These are phyloP conservation scores for Antheraea pernyi DNA, from an alignment of 1,140 invertebrate genomes.

Conservation along the genomic window DNA sequence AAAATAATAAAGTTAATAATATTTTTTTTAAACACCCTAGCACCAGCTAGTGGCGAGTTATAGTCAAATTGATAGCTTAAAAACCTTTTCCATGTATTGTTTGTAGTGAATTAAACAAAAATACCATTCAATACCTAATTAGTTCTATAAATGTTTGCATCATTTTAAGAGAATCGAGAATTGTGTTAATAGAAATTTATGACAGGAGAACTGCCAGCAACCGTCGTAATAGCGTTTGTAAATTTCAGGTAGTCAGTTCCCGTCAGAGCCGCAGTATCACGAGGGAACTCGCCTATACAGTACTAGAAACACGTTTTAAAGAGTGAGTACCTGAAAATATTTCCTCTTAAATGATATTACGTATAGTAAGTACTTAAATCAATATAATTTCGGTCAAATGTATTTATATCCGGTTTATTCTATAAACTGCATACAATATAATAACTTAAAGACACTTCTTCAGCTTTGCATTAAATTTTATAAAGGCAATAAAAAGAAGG, in stretches of 20 bases:
- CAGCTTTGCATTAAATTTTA: too few relatives aligned
- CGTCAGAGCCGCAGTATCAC: slow-evolving; percentile 66
- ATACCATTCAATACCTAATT: neutral
- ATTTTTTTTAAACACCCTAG: too few relatives aligned
- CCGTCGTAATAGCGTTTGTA: neutral
- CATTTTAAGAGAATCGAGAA: neutral
- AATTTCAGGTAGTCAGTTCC: slow-evolving; percentile 54
- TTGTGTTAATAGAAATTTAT: neutral
- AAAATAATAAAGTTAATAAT: too few relatives aligned
- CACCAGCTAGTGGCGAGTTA: too few relatives aligned
- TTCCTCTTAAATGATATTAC: neutral
- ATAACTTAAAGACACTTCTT: too few relatives aligned
- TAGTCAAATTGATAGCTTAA: too few relatives aligned
- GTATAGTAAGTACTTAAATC: too few relatives aligned
- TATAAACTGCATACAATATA: too few relatives aligned
- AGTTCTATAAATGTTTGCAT: neutral
- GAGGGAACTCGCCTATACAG: slow-evolving; percentile 62
- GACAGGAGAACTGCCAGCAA: slow-evolving; percentile 1
- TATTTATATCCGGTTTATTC: too few relatives aligned
- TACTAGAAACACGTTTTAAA: slow-evolving; percentile 61
- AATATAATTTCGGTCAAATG: too few relatives aligned
- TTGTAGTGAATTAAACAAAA: neutral
- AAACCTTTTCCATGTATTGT: too few relatives aligned
- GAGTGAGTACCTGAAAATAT: slow-evolving; percentile 46
- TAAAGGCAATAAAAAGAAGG: too few relatives aligned